Conservation (phyloP, 1,140 invertebrate species). For the Trissolcus basalis region DNA sequence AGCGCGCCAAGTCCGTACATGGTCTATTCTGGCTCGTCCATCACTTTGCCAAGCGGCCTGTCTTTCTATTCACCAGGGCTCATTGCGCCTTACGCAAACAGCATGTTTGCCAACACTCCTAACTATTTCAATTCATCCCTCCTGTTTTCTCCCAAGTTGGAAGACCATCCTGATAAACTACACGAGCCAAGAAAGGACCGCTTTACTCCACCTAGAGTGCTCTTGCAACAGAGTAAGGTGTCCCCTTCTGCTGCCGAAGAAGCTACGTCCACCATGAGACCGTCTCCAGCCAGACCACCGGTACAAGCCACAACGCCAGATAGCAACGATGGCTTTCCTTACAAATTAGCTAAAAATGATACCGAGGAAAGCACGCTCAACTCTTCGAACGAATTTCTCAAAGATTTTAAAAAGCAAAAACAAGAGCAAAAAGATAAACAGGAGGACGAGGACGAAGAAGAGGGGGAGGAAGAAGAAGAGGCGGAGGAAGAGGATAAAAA, state of each 20-base stretch:
- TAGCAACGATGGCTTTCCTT: conserved; percentile 39
- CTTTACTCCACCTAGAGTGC: conserved; percentile 73
- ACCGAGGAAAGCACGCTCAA: conserved; percentile 39
- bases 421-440: not conserved
- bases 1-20: conserved; percentile 80
- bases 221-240: conserved; percentile 73
- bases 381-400: conserved; percentile 7
- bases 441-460: not conserved
- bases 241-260: conserved; percentile 82
- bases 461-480: conserved; percentile 17
- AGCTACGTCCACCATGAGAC: conserved; percentile 79
- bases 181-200: conserved; percentile 70
- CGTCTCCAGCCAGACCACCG: conserved; percentile 80
- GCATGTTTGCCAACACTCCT: conserved; percentile 79
- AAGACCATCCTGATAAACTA: conserved; percentile 65
- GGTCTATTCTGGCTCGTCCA: conserved; percentile 78
- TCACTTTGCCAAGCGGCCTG: conserved; percentile 56
- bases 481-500: no score
- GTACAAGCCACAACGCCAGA: conserved; percentile 53
- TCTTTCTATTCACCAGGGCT: conserved; percentile 77
- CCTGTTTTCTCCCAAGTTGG: conserved; percentile 75
- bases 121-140: conserved; percentile 80
- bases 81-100: conserved; percentile 70
- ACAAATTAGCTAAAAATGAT: conserved; percentile 16
- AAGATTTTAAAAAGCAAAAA: conserved; percentile 20